phyloP scores from a whole-genome alignment of 2,797 vertebrate species.

The Myotis findleyi region DNA sequence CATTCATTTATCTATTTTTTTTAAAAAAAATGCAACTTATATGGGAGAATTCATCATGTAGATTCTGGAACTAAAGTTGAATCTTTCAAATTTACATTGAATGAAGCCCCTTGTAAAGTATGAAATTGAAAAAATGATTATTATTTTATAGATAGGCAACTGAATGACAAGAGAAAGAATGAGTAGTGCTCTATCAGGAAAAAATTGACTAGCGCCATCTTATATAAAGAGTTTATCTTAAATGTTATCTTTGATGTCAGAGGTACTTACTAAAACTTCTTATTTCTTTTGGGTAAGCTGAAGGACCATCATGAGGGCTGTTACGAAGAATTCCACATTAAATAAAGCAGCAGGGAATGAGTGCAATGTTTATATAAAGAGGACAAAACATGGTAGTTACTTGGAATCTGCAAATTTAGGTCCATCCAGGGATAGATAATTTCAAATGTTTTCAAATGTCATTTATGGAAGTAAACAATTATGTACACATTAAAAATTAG shows the following conservation, averaged over 20 bases:
- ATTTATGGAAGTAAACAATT: neutral
- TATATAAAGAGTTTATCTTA: neutral
- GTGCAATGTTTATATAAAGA: neutral
- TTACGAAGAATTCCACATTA: neutral
- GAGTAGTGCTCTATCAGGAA: neutral
- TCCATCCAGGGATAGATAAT: neutral
- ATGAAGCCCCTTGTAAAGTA: neutral
- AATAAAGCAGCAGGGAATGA: neutral
- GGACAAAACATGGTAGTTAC: neutral
- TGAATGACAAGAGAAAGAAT: neutral
- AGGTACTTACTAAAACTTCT: neutral
- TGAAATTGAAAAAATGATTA: neutral
- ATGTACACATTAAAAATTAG: neutral
- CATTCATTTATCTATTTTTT: neutral
- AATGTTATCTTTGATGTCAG: neutral
- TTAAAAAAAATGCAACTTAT: neutral
- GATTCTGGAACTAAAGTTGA: neutral
- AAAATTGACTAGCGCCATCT: neutral
- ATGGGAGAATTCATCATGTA: neutral
- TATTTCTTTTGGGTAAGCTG: neutral
- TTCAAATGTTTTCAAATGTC: neutral
- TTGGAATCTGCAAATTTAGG: neutral
- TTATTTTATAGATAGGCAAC: neutral
- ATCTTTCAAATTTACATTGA: constrained; percentile 50
- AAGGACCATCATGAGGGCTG: neutral